These are phyloP conservation scores for Protosalanx chinensis DNA, from an alignment of 2,797 vertebrate genomes.

Conservation along the genomic window DNA sequence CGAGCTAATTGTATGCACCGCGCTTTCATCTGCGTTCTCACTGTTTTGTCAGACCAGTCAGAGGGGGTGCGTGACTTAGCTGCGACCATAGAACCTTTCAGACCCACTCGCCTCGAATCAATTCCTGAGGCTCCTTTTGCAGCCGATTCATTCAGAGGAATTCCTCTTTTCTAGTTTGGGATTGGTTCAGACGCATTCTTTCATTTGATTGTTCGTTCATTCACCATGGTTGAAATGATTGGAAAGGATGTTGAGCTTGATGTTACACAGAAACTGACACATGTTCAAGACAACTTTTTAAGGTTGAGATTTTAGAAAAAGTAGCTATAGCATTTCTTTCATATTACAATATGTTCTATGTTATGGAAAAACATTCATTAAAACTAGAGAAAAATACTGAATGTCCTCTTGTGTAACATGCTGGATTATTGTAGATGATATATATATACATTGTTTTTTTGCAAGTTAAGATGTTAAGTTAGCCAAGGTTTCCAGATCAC, in stretches of 20 bases:
- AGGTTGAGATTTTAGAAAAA: not conserved
- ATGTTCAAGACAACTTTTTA: slow-evolving; percentile 9
- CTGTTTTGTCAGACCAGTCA: slow-evolving; percentile 14
- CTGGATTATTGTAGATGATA: not conserved
- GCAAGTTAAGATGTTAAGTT: not conserved
- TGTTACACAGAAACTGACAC: not conserved
- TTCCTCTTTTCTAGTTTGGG: slow-evolving; percentile 10
- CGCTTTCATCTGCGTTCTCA: slow-evolving; percentile 46
- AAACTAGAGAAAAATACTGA: not conserved
- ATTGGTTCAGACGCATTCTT: not conserved
- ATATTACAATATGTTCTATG: not conserved
- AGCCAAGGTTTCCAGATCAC: not conserved
- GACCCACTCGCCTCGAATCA: slow-evolving; percentile 36
- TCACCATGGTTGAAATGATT: slow-evolving; percentile 5
- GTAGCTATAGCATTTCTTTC: not conserved
- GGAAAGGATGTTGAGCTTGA: slow-evolving; percentile 9
- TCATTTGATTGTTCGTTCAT: not conserved
- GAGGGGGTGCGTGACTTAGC: slow-evolving; percentile 36
- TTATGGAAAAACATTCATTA: not conserved
- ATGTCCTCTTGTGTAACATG: not conserved
- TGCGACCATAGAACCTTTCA: slow-evolving; percentile 43
- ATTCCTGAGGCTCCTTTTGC: slow-evolving; percentile 31
- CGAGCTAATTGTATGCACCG: slow-evolving; percentile 59
- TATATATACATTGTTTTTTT: not conserved
- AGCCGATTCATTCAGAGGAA: slow-evolving; percentile 9